These are phyloP conservation scores for Xanthorhoe designata DNA, from an alignment of 2,888 invertebrate genomes.

Conservation along the genomic window DNA sequence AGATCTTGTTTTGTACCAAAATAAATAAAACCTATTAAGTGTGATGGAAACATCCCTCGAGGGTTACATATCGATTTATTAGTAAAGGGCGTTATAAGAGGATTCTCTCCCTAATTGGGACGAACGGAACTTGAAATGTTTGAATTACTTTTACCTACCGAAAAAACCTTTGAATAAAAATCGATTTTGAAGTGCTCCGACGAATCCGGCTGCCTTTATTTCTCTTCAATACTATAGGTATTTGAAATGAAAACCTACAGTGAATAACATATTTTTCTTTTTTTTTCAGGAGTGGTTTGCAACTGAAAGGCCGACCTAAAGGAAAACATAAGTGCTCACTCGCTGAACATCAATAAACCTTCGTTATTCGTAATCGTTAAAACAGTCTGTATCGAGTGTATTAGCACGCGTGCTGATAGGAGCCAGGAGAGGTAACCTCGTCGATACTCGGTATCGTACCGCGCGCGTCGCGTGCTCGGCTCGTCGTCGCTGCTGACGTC, in stretches of 20 bases:
- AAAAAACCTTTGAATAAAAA: constrained; percentile 41
- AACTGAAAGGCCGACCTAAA: constrained; percentile 70
- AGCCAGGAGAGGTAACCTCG: constrained; percentile 64
- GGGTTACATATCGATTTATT: constrained; percentile 56
- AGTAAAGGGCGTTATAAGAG: constrained; percentile 55
- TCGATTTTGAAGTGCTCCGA: constrained; percentile 15
- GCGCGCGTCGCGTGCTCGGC: constrained; percentile 75
- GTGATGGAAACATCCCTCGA: constrained; percentile 48
- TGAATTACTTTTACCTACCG: constrained; percentile 47
- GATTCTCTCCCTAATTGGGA: constrained; percentile 61
- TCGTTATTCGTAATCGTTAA: constrained; percentile 53
- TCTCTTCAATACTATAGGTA: constrained; percentile 14
- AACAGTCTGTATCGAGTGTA: constrained; percentile 61
- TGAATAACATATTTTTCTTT: constrained; percentile 50
- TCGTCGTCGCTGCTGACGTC: constrained; percentile 75
- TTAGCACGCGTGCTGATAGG: constrained; percentile 59
- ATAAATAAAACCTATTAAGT: constrained; percentile 43
- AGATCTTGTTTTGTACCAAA: constrained; percentile 37
- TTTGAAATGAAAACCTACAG: constrained; percentile 9
- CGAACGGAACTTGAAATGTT: constrained; percentile 54
- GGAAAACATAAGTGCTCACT: constrained; percentile 71
- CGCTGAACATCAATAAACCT: constrained; percentile 65
- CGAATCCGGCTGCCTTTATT: constrained; percentile 58
- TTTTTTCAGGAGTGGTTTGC: constrained; percentile 77
- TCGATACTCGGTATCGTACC: constrained; percentile 68